Conservation (phyloP, 1,140 invertebrate species). For the Drosophila parvula region DNA sequence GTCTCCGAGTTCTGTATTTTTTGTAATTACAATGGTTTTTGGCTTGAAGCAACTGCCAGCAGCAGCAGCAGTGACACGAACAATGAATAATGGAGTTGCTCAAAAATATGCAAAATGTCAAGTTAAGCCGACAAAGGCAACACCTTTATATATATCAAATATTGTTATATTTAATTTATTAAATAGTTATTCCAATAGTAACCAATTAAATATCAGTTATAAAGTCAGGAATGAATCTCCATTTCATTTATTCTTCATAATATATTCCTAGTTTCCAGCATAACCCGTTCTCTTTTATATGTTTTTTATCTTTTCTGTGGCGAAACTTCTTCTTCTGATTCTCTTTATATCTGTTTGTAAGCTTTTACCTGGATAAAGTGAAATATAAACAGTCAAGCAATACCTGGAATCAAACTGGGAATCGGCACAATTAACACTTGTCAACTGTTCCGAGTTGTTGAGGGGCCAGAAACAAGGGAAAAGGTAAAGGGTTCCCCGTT, state of each 20-base stretch:
- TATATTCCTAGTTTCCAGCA: no score
- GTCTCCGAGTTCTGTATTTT: neutral
- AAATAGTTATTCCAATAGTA: no score
- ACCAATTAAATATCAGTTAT: no score
- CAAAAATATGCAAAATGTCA: neutral
- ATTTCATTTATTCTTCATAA: no score
- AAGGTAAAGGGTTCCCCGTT: neutral
- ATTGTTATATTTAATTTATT: neutral
- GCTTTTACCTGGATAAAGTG: constrained; percentile 9
- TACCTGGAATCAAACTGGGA: constrained; percentile 16
- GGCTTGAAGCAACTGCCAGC: neutral
- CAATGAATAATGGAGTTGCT: no score
- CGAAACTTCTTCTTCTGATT: neutral
- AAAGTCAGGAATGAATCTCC: no score
- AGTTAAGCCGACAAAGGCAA: neutral
- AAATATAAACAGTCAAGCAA: neutral
- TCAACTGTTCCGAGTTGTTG: constrained; percentile 32
- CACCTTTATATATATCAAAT: neutral
- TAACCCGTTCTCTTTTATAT: neutral
- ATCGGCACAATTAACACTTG: constrained; percentile 56
- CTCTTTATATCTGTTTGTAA: neutral
- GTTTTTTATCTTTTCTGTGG: neutral
- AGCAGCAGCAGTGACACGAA: neutral
- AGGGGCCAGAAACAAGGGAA: neutral
- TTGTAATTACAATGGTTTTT: neutral